Evolutionary conservation across 2,888 invertebrate genomes (phyloP).

Genomic region (Drosophila conformis): DNA sequence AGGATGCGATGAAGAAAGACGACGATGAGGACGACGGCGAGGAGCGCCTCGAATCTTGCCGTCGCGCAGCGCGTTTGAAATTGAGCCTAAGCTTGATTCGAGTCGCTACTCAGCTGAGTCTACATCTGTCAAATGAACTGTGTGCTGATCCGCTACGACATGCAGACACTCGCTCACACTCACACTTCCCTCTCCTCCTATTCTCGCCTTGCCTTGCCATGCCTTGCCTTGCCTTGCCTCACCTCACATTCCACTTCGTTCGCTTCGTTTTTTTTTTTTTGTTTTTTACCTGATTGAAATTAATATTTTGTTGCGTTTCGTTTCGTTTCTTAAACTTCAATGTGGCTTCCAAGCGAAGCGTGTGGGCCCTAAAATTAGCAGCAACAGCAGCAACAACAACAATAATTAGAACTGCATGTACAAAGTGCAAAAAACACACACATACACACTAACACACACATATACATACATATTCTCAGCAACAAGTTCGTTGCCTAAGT

Average conservation of each 20-base stretch:
- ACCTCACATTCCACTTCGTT: conserved; percentile 2
- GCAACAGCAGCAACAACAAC: conserved; percentile 16
- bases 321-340: conserved; percentile 48
- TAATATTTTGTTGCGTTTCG: conserved; percentile 69
- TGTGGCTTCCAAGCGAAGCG: conserved; percentile 70
- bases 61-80: conserved; percentile 67
- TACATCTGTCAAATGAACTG: conserved; percentile 67
- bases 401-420: conserved; percentile 20
- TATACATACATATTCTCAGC: not conserved
- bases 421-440: conserved; percentile 33
- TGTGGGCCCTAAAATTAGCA: conserved; percentile 42
- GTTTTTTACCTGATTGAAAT: conserved; percentile 65
- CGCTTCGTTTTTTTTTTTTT: conserved; percentile 2
- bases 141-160: conserved; percentile 65
- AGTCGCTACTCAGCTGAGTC: conserved; percentile 49
- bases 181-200: conserved; percentile 54
- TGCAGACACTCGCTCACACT: conserved; percentile 58
- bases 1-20: conserved; percentile 14
- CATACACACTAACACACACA: not conserved
- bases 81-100: conserved; percentile 66
- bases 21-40: not conserved
- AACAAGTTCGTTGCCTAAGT: conserved; percentile 77
- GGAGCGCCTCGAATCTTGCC: conserved; percentile 24
- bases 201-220: not conserved
- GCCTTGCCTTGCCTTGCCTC: not conserved